Evolutionary conservation across 1,140 invertebrate species (phyloP), one percentile per base, ranked within the genome.

Genomic region (Archegozetes longisetosus): DNA sequence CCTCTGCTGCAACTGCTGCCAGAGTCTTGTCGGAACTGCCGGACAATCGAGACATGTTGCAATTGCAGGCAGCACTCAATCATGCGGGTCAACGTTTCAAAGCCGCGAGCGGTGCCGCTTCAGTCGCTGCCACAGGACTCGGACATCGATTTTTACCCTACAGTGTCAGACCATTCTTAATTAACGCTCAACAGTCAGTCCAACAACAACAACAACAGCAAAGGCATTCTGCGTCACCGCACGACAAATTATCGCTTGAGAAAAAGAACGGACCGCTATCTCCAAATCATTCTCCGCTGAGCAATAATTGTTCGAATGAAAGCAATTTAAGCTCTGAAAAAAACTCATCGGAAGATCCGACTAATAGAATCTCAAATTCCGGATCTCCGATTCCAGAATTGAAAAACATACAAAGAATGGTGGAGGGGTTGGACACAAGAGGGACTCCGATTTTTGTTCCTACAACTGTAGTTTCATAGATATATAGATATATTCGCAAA

Each of bases 371-470:
- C 17, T 6, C 23, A 49, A 26, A 22, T 3, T n/a, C 6, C 2
- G 23, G 52, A 27, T 23, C 58, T 25, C 27, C 60, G 23, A 61
- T 61, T 61, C 28, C 27, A 25, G 61, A 62, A 53, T 49, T 62
- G 61, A 62, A 62, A 32, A 62, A 55, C 24, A 61, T 61, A 9
- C 53, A 61, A 46, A 22, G 60, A 60, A 61, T 62, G 61, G 61
- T 62, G 2, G 57, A 60, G 23, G 61, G 61, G 13, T 40, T 62
- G 24, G 26, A 61, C 47, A 23, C 53, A 17, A n/a, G 55, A 12
- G 20, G 47, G 14, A 20, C 58, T 2, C 54, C 23, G 2, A 28
- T 32, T 2, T 50, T 50, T 23, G 13, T 22, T 20, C 17, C 53
- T 32, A 58, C 23, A 9, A 54, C 28, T 0, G 58, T 23, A 32